Conservation (phyloP, 2,888 invertebrate genomes). For the Ligdia adustata region DNA sequence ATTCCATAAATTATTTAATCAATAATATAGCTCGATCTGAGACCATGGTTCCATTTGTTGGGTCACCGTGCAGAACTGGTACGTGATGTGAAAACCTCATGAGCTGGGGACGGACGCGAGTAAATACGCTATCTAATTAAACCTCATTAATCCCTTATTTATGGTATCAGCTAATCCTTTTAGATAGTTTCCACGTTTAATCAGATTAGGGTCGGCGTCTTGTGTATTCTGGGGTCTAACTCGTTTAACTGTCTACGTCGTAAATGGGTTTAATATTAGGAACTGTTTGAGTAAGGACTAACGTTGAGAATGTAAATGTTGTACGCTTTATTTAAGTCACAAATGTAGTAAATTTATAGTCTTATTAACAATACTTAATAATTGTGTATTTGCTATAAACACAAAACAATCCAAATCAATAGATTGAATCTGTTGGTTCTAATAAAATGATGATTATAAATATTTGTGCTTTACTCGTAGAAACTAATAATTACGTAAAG, state of each 20-base stretch:
- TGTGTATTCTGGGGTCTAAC: slow-evolving; percentile 31
- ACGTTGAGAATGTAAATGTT: no score
- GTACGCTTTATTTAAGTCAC: no score
- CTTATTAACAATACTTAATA: no score
- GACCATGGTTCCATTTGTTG: slow-evolving; percentile 37
- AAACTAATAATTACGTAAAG: no score
- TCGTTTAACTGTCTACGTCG: background rate
- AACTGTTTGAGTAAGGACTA: no score
- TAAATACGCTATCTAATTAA: slow-evolving; percentile 67
- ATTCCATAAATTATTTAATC: slow-evolving; percentile 30
- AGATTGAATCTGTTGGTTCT: no score
- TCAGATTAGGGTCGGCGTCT: slow-evolving; percentile 33
- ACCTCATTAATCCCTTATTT: slow-evolving; percentile 69
- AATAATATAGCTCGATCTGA: slow-evolving; percentile 37
- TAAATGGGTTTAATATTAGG: no score
- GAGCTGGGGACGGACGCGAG: slow-evolving; percentile 34
- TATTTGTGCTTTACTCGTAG: no score
- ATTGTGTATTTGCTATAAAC: no score
- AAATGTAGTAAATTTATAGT: no score
- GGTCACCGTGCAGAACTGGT: slow-evolving; percentile 32
- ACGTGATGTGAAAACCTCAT: slow-evolving; percentile 61
- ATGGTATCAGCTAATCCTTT: slow-evolving; percentile 57
- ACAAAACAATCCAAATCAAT: no score
- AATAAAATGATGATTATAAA: no score
- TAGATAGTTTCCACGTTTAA: slow-evolving; percentile 42